Evolutionary conservation across 2,797 vertebrate species (phyloP), one percentile per base, ranked within the genome.

Genomic region (Cyprinodon diabolis): DNA sequence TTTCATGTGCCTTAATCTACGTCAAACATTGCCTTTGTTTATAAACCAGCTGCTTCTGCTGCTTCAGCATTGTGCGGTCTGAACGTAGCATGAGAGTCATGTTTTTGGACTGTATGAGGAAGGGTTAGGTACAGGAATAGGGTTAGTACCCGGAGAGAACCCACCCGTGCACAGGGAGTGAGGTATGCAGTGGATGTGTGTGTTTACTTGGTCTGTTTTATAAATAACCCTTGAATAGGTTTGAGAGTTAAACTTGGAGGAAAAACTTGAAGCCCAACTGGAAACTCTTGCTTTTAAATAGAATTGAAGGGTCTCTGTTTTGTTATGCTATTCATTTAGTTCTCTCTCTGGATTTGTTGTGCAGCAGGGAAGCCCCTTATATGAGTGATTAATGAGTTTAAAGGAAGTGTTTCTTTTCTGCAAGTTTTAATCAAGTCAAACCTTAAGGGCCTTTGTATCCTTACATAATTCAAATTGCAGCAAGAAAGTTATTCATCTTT

Each of bases 351-450:
- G 37, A 37, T 43, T 19, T n/a, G 12, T 21, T 17, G 11, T 14
- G 40, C 19, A n/a, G 40, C 62, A 43, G 37, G 62, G 19, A 45
- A 65, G 13, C 62, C 19, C n/a, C 19, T 23, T 45, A 43, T 6
- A 65, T 65, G 62, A 43, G n/a, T 43, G 19, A 65, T 45, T 65
- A n/a, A 65, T 43, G 5, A 65, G 62, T 45, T 65, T 19, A n/a
- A 45, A 65, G 40, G 62, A 63, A 65, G 21, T 21, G 40, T 43
- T 65, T 65, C 12, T 45, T 49, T 43, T 55, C 54, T 23, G 54
- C 21, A n/a, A 43, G 21, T 45, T 65, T 65, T 65, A 11, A 65
- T 45, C 62, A 65, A 65, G 43, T 11, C 62, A 65, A 65, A 65
- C 62, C n/a, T 65, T 5, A 65, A 65, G 40, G 6, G 21, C 21